phyloP scores from a whole-genome alignment of 1,140 invertebrate genomes.

The Cataglyphis hispanica region DNA sequence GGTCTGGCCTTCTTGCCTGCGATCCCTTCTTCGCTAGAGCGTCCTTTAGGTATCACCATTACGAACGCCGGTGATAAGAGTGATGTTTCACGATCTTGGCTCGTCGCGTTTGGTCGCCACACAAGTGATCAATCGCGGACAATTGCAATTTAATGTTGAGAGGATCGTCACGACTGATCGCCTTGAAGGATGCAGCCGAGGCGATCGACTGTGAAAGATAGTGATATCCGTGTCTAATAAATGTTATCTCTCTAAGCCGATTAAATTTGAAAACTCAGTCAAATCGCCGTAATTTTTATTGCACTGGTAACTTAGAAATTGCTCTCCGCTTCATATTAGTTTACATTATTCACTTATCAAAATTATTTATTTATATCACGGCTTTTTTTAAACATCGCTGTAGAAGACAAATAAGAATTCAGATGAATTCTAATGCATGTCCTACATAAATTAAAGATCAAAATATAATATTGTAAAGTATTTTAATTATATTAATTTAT shows the following conservation, averaged over 20 bases:
- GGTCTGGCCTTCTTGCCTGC: conserved; percentile 93
- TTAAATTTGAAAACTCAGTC: conserved; percentile 22
- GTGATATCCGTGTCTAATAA: conserved; percentile 12
- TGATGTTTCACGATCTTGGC: conserved; percentile 30
- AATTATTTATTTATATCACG: not conserved
- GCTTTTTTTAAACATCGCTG: not conserved
- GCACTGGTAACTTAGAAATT: not conserved
- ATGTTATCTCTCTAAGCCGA: not conserved
- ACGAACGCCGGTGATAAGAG: conserved; percentile 8
- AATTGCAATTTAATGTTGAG: conserved; percentile 45
- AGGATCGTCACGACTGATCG: not conserved
- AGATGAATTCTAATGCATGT: conserved; percentile 7
- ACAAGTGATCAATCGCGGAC: conserved; percentile 37
- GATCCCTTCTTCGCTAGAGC: conserved; percentile 94
- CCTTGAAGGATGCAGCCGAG: not conserved
- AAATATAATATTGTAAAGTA: not conserved
- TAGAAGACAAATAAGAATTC: not conserved
- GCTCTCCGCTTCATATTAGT: not conserved
- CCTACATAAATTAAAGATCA: not conserved
- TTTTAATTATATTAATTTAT: conserved; percentile 27
- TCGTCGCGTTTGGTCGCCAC: not conserved
- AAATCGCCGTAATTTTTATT: conserved; percentile 12
- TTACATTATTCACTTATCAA: not conserved
- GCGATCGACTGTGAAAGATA: conserved; percentile 54
- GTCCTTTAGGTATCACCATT: conserved; percentile 87